Evolutionary conservation across 2,888 invertebrate species (phyloP).

Genomic region (Parnassius mnemosyne): DNA sequence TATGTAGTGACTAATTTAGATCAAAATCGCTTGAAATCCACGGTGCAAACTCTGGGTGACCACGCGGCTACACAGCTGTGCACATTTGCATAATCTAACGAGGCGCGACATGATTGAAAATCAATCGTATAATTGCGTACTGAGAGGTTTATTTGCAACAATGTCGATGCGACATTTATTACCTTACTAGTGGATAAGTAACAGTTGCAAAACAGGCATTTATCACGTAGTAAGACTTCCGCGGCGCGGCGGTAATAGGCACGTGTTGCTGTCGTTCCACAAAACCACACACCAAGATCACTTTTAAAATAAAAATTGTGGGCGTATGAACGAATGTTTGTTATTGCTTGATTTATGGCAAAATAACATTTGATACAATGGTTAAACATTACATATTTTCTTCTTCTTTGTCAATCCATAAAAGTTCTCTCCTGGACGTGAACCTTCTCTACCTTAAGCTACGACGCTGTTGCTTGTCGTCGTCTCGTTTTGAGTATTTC

Average conservation of each 20-base stretch:
- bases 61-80: slow-evolving; percentile 14
- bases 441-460: too few species aligned
- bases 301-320: neutral
- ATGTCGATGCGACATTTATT: neutral
- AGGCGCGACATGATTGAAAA: slow-evolving; percentile 5
- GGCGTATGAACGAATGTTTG: too few species aligned
- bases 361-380: too few species aligned
- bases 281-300: neutral
- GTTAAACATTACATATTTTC: too few species aligned
- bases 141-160: slow-evolving; percentile 1
- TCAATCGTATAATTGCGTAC: slow-evolving; percentile 3
- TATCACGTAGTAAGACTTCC: slow-evolving; percentile 10
- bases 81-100: slow-evolving; percentile 22
- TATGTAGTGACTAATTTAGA: neutral
- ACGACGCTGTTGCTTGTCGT: too few species aligned
- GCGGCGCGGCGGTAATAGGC: neutral
- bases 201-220: slow-evolving; percentile 10
- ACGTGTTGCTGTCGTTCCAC: neutral
- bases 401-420: too few species aligned
- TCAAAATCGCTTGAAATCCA: slow-evolving; percentile 2
- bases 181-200: slow-evolving; percentile 11
- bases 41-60: neutral
- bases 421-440: too few species aligned
- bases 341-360: too few species aligned
- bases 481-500: too few species aligned